Evolutionary conservation across 2,888 invertebrate genomes (phyloP).

Genomic region (Drosophila trichaetosa): DNA sequence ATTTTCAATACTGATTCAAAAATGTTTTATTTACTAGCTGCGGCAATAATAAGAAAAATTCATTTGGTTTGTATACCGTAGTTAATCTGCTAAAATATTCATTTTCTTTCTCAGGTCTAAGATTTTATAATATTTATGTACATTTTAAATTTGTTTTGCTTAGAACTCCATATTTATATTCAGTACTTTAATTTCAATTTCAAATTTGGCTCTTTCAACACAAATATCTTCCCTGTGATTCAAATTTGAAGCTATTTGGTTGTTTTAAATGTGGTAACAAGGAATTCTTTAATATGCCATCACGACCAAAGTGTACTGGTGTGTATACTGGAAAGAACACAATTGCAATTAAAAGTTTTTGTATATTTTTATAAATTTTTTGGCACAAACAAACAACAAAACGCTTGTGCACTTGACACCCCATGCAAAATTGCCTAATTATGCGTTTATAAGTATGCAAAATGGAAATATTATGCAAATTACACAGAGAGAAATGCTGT

Average conservation of each 20-base stretch:
- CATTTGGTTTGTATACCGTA: neutral
- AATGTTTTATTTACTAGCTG: neutral
- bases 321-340: slow-evolving; percentile 2
- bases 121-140: neutral
- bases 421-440: slow-evolving; percentile 58
- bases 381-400: slow-evolving; percentile 27
- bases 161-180: neutral
- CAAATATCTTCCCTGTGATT: neutral
- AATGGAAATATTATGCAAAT: slow-evolving; percentile 75
- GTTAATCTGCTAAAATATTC: neutral
- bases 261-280: neutral
- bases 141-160: neutral
- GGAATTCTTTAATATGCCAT: neutral
- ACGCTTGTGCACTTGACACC: slow-evolving; percentile 17
- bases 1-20: neutral
- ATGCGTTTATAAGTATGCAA: slow-evolving; percentile 66
- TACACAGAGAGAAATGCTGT: slow-evolving; percentile 26
- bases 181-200: neutral
- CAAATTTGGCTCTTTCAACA: neutral
- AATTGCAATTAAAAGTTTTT: slow-evolving; percentile 31
- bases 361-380: neutral
- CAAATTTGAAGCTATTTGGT: neutral
- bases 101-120: too few relatives aligned
- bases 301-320: neutral
- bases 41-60: neutral